These are phyloP conservation scores for Epinephelus moara DNA, from an alignment of 2,113 vertebrate genomes.

Conservation along the genomic window DNA sequence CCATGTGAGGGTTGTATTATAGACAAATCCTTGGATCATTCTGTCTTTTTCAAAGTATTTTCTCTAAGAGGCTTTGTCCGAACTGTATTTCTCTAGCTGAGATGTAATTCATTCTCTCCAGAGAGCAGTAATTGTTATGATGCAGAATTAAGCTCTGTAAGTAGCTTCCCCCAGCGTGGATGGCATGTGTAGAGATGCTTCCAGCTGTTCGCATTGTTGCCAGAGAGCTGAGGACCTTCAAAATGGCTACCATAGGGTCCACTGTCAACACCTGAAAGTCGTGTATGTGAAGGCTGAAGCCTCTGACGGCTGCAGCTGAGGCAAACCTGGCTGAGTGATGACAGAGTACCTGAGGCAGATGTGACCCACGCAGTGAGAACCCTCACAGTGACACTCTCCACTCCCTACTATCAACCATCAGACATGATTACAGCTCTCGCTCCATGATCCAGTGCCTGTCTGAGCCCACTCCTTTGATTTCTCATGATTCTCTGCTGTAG, in stretches of 20 bases:
- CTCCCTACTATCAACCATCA: slow-evolving; percentile 59
- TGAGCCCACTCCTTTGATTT: slow-evolving; percentile 55
- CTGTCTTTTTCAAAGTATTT: slow-evolving; percentile 3
- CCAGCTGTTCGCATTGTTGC: slow-evolving; percentile 36
- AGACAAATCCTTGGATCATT: not conserved
- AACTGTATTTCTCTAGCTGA: not conserved
- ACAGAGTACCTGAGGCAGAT: slow-evolving; percentile 39
- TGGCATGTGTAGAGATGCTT: not conserved
- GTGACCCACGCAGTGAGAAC: slow-evolving; percentile 38
- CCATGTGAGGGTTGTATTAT: not conserved
- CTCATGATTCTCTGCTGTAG: slow-evolving; percentile 33
- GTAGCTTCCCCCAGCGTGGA: not conserved
- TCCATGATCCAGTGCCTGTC: slow-evolving; percentile 50
- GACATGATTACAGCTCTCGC: slow-evolving; percentile 64
- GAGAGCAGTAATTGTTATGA: slow-evolving; percentile 18
- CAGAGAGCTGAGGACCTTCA: slow-evolving; percentile 10
- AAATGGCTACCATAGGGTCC: slow-evolving; percentile 6
- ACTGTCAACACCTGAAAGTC: slow-evolving; percentile 42
- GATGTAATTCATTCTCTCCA: slow-evolving; percentile 1
- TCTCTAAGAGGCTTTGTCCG: slow-evolving; percentile 10
- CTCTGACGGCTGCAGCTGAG: slow-evolving; percentile 1
- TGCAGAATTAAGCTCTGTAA: slow-evolving; percentile 25
- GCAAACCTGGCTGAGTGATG: slow-evolving; percentile 41
- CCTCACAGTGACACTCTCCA: slow-evolving; percentile 28
- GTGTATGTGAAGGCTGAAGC: not conserved